Evolutionary conservation across 2,797 vertebrate species (phyloP).

Genomic region (Sparidentex hasta): DNA sequence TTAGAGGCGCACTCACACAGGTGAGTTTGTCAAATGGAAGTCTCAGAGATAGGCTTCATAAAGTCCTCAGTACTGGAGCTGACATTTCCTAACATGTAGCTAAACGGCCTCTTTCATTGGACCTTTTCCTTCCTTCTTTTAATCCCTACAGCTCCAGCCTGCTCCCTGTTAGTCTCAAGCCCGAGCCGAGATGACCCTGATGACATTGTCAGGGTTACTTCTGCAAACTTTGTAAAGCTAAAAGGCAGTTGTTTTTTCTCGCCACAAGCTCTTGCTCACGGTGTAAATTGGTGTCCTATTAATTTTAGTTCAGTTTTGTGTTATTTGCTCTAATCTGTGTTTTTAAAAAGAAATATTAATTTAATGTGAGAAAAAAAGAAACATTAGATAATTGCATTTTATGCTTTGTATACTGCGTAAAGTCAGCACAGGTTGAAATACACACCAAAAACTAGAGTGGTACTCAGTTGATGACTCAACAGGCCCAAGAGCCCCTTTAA

Average conservation of each 20-base stretch:
- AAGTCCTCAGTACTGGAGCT: not conserved
- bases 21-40: not conserved
- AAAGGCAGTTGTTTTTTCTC: too few relatives aligned
- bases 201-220: not conserved
- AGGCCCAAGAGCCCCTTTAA: too few relatives aligned
- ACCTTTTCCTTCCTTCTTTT: not conserved
- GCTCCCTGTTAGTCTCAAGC: not conserved
- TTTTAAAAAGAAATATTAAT: too few relatives aligned
- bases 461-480: too few relatives aligned
- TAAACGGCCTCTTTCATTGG: not conserved
- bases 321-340: not conserved
- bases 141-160: not conserved
- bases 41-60: not conserved
- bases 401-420: not conserved
- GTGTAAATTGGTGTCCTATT: not conserved
- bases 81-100: constrained; percentile 4
- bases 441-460: too few relatives aligned
- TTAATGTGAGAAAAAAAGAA: not conserved
- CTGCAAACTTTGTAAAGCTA: not conserved
- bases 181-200: not conserved
- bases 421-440: not conserved
- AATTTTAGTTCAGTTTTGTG: not conserved
- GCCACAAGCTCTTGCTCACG: too few relatives aligned
- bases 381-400: not conserved
- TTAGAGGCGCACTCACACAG: not conserved